Conservation (phyloP, 2,113 vertebrate species). For the Hemiprocne comata region DNA sequence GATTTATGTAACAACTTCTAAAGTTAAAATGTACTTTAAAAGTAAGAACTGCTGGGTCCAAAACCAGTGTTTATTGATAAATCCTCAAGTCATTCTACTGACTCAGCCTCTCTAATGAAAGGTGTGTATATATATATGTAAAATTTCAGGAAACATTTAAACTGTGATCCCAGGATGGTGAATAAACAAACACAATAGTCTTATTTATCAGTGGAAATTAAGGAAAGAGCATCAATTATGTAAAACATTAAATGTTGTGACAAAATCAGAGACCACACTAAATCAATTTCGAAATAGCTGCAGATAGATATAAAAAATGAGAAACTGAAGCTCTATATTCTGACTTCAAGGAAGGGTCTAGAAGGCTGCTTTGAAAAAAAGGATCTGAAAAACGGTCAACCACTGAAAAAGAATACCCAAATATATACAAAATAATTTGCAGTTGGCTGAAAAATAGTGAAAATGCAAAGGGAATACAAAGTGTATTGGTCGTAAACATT, state of each 20-base stretch:
- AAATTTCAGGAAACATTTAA: neutral
- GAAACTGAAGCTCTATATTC: neutral
- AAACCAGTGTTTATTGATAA: neutral
- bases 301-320: neutral
- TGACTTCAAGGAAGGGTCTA: neutral
- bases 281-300: neutral
- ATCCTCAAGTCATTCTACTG: neutral
- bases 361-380: neutral
- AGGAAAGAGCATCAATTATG: neutral
- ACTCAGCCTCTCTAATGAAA: neutral
- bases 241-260: neutral
- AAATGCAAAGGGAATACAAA: neutral
- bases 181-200: neutral
- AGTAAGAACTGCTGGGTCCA: neutral
- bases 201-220: neutral
- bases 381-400: neutral
- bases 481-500: neutral
- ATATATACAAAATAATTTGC: neutral
- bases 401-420: neutral
- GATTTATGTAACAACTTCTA: neutral
- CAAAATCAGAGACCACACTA: neutral
- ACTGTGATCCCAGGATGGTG: neutral
- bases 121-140: neutral
- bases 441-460: neutral
- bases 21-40: neutral